Evolutionary conservation across 2,113 vertebrate genomes (phyloP).

Genomic region (Serinus canaria): DNA sequence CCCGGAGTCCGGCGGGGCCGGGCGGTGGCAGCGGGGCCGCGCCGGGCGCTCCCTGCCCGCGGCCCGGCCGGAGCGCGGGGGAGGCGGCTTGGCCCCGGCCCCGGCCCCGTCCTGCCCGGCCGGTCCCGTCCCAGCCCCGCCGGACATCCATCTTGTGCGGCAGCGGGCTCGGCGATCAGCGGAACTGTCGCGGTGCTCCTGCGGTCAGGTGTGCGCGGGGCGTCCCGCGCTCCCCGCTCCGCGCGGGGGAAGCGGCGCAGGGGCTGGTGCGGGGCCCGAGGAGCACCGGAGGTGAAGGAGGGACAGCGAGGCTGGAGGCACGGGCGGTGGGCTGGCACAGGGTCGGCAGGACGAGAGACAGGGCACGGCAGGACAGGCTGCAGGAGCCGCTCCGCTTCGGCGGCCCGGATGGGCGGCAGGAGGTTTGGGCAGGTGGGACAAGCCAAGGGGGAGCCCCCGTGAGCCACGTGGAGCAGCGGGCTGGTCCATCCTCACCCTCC

Average conservation of each 20-base stretch:
- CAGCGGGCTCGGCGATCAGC: too few species aligned
- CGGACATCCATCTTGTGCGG: background rate
- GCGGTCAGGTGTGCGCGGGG: background rate
- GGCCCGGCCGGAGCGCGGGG: too few species aligned
- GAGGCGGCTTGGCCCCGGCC: too few species aligned
- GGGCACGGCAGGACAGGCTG: background rate
- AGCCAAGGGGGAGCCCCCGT: fast-evolving
- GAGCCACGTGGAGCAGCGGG: background rate
- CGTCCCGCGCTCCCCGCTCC: background rate
- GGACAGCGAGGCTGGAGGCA: background rate
- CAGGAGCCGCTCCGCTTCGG: fast-evolving
- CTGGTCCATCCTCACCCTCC: background rate
- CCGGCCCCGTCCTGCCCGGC: too few species aligned
- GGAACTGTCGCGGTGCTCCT: background rate
- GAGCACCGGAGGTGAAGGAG: background rate
- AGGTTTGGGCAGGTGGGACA: background rate
- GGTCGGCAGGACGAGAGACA: background rate
- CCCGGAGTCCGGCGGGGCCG: too few species aligned
- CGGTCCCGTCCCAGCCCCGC: background rate
- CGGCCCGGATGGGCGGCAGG: fast-evolving
- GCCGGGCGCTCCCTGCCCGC: too few species aligned
- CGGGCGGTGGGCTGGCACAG: background rate
- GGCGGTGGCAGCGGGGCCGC: too few species aligned
- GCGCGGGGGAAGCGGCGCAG: background rate
- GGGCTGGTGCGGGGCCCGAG: background rate